phyloP scores from a whole-genome alignment of 2,113 vertebrate species.

The Misgurnus mizolepis region DNA sequence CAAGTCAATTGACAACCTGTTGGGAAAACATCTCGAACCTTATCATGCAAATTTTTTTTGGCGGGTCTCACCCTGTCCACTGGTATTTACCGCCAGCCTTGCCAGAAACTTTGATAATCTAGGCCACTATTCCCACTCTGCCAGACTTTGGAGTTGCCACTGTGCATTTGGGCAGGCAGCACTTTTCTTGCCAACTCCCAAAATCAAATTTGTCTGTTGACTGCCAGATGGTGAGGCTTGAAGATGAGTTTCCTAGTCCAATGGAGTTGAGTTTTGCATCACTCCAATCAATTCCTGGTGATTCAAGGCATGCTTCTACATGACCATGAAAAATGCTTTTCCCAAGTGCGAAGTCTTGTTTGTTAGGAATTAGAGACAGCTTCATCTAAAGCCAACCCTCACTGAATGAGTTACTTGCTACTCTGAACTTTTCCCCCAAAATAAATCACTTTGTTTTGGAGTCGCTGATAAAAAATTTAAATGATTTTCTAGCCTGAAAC shows the following conservation, averaged over 20 bases:
- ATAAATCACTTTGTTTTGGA: neutral
- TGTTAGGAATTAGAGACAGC: neutral
- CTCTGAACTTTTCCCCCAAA: neutral
- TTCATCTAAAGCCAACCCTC: neutral
- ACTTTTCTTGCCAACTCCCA: neutral
- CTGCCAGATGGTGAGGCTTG: neutral
- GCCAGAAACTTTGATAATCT: no score
- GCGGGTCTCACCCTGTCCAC: no score
- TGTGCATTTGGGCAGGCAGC: neutral
- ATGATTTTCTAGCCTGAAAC: neutral
- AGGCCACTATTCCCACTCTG: neutral
- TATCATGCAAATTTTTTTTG: no score
- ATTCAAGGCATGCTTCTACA: neutral
- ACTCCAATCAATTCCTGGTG: neutral
- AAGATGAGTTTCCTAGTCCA: neutral
- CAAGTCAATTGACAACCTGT: no score
- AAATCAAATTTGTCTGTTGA: constrained; percentile 4
- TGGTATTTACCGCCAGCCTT: no score
- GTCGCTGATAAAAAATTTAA: neutral
- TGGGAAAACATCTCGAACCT: no score
- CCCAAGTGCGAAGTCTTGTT: neutral
- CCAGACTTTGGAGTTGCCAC: neutral
- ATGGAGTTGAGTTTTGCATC: neutral
- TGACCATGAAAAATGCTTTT: neutral
- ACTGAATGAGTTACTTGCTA: neutral